Conservation (phyloP, 2,113 vertebrate species). For the Tricholaema leucomelas region DNA sequence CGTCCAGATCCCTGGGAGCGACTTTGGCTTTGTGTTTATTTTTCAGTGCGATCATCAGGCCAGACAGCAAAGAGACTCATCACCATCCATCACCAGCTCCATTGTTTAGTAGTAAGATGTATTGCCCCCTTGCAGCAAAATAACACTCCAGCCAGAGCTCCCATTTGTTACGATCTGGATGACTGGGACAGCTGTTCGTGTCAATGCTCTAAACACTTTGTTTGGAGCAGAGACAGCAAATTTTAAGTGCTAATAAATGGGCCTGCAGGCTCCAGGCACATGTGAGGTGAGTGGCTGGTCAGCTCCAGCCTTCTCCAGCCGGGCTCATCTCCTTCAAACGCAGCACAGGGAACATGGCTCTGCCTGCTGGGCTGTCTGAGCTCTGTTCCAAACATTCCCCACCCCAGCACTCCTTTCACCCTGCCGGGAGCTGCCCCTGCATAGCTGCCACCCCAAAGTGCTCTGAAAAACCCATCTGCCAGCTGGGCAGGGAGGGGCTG, state of each 20-base stretch:
- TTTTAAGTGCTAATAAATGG: slow-evolving; percentile 30
- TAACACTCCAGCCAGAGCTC: slow-evolving; percentile 26
- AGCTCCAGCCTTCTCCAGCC: background rate
- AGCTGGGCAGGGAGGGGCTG: background rate
- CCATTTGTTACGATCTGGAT: slow-evolving; percentile 51
- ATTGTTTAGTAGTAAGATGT: slow-evolving; percentile 54
- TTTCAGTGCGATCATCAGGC: background rate
- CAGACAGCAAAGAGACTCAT: slow-evolving; percentile 10
- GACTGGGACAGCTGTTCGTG: slow-evolving; percentile 37
- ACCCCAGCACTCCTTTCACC: rapidly evolving
- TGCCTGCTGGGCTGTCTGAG: background rate
- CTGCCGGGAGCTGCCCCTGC: background rate
- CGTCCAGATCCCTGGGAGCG: background rate
- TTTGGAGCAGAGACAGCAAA: slow-evolving; percentile 20
- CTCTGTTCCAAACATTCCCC: rapidly evolving
- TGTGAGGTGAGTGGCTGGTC: background rate
- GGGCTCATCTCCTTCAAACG: background rate
- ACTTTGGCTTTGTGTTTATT: background rate
- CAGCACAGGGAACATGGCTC: rapidly evolving
- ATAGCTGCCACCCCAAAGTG: rapidly evolving
- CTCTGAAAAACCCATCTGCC: background rate
- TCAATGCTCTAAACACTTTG: slow-evolving; percentile 41
- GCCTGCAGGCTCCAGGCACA: background rate
- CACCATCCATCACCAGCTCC: slow-evolving; percentile 38
- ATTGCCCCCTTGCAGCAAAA: slow-evolving; percentile 44